Evolutionary conservation across 2,113 vertebrate genomes (phyloP).

Genomic region (human): GRCh38 chr4:16838501-16839000

Average conservation of each 20-base stretch:
- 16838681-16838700: neutral
- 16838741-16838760: conserved; percentile 32
- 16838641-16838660: fast-evolving
- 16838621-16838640: neutral
- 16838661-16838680: neutral
- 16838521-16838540: fast-evolving
- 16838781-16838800: neutral
- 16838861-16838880: fast-evolving
- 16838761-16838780: conserved; percentile 31
- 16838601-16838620: neutral
- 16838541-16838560: fast-evolving
- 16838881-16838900: neutral
- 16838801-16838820: neutral
- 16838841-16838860: neutral
- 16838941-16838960: neutral
- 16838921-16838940: neutral
- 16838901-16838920: neutral
- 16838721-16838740: neutral
- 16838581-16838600: neutral
- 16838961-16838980: neutral
- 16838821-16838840: neutral
- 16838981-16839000: neutral
- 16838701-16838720: neutral
- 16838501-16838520: neutral
- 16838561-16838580: neutral